phyloP scores from a whole-genome alignment of 2,113 vertebrate genomes.

The Callionymus lyra region DNA sequence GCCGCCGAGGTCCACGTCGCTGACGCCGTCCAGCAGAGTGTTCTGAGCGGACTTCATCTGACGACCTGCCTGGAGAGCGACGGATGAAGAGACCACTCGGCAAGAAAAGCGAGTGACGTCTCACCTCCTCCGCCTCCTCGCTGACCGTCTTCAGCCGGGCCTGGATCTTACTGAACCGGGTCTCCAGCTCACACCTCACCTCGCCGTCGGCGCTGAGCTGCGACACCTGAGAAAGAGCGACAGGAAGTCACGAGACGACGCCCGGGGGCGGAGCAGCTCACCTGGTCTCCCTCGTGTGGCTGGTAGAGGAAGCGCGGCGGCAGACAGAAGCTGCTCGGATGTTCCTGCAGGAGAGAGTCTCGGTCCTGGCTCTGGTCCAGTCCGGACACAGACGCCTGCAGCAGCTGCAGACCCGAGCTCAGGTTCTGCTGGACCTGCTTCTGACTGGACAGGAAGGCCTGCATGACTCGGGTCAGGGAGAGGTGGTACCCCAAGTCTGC shows the following conservation, averaged over 20 bases:
- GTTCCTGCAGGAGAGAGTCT: conserved; percentile 70
- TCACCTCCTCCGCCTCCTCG: conserved; percentile 67
- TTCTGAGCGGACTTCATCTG: conserved; percentile 59
- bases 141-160: conserved; percentile 64
- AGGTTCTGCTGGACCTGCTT: conserved; percentile 64
- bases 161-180: conserved; percentile 74
- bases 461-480: conserved; percentile 67
- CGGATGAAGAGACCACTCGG: not conserved
- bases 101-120: not conserved
- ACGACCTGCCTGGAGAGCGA: conserved; percentile 59
- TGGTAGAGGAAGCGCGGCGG: conserved; percentile 75
- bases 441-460: conserved; percentile 64
- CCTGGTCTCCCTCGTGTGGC: conserved; percentile 81
- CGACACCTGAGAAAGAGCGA: conserved; percentile 55
- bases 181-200: conserved; percentile 70
- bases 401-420: conserved; percentile 61
- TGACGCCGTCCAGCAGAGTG: conserved; percentile 62
- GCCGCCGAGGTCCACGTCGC: conserved; percentile 61
- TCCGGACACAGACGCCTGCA: conserved; percentile 60
- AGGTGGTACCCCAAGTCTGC: conserved; percentile 78
- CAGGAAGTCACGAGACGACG: not conserved
- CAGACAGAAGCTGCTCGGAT: conserved; percentile 71
- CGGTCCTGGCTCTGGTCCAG: conserved; percentile 74
- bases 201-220: conserved; percentile 70
- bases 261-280: conserved; percentile 23